Percentiles rank a stretch among this genome's conserved stretches.
phyloP scores from a whole-genome alignment of 2,888 invertebrate species.

The Danaus chrysippus region DNA sequence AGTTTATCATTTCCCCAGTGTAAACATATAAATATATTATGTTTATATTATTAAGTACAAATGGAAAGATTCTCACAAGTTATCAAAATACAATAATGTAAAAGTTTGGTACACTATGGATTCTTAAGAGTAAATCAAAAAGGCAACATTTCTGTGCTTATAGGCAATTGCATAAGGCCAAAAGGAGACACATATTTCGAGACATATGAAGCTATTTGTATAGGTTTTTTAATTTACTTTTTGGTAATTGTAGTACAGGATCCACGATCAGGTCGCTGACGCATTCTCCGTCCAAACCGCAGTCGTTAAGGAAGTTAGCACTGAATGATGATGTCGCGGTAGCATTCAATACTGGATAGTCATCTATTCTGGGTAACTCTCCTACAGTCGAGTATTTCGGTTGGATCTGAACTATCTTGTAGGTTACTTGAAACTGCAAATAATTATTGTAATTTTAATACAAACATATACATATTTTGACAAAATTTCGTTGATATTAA shows the following conservation, averaged over 20 bases:
- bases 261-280: conserved; percentile 87
- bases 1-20: too few relatives aligned
- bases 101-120: too few relatives aligned
- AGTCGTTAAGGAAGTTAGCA: conserved; percentile 94
- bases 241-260: conserved; percentile 80
- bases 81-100: too few relatives aligned
- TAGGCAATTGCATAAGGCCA: too few relatives aligned
- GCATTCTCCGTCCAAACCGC: conserved; percentile 92
- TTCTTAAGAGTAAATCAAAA: too few relatives aligned
- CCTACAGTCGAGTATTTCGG: conserved; percentile 76
- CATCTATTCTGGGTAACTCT: conserved; percentile 83
- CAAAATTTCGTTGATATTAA: background rate
- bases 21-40: too few relatives aligned
- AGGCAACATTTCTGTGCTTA: too few relatives aligned
- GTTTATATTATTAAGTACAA: too few relatives aligned
- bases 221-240: conserved; percentile 56
- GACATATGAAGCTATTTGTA: too few relatives aligned
- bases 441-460: background rate
- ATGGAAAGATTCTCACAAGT: too few relatives aligned
- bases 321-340: conserved; percentile 89
- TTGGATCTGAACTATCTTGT: conserved; percentile 86
- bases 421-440: conserved; percentile 87
- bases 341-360: conserved; percentile 93
- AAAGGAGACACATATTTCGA: too few relatives aligned
- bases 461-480: background rate